Evolutionary conservation across 2,888 invertebrate genomes (phyloP).

Genomic region (Chalcosyrphus nemorum): DNA sequence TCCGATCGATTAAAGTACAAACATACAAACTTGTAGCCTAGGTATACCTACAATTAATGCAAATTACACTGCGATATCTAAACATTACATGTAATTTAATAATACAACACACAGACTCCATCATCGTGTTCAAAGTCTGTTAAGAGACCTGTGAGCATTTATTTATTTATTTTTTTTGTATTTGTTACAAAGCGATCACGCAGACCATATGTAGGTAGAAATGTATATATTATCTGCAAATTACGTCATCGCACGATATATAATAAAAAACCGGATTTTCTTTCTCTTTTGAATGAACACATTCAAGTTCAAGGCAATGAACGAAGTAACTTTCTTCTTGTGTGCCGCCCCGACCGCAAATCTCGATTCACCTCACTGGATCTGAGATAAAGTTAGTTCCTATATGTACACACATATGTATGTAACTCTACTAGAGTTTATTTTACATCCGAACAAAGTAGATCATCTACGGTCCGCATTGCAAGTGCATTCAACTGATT

Average conservation of each 20-base stretch:
- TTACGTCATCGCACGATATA: slow-evolving; percentile 16
- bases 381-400: not conserved
- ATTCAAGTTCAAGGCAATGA: slow-evolving; percentile 35
- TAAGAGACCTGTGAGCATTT: not conserved
- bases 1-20: not conserved
- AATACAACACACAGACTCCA: not conserved
- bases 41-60: not conserved
- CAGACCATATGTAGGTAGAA: not conserved
- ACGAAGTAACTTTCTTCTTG: slow-evolving; percentile 15
- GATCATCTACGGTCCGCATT: slow-evolving; percentile 31
- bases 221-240: not conserved
- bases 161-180: not conserved
- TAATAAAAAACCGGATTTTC: slow-evolving; percentile 19
- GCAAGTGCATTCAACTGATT: slow-evolving; percentile 23
- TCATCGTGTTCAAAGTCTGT: not conserved
- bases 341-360: slow-evolving; percentile 15
- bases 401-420: not conserved
- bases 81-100: not conserved
- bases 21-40: not conserved
- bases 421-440: not conserved
- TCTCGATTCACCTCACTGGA: slow-evolving; percentile 31
- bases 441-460: not conserved
- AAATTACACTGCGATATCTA: not conserved
- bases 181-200: not conserved
- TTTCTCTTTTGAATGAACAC: not conserved